Base-by-base conservation (phyloP, 2,113 vertebrate genomes). In the Chaetodon auriga region DNA sequence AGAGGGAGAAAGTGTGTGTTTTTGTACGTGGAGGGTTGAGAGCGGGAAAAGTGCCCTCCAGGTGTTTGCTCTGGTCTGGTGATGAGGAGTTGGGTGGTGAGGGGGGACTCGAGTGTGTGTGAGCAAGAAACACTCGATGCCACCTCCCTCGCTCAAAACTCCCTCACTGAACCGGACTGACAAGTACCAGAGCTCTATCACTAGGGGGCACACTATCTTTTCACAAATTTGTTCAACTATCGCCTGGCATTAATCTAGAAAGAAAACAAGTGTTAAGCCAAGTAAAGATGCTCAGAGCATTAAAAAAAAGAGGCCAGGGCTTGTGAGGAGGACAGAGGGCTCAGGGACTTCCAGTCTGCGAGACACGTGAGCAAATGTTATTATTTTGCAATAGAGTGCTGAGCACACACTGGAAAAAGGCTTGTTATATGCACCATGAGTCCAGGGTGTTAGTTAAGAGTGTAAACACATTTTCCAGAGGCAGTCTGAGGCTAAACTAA, bases 11-110 rank as follows among this genome's bases (percentile, higher is more conserved):
- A 51, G 61, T 78, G 68, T 12, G 61, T 53, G 68, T 75, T 71
- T 84, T 82, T 83, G 7, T 53, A 30, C 49, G 62, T 48, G 72
- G 11, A 69, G 85, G 58, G 88, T 51, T 86, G 64, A 90, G 84
- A 81, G 65, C 19, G 0, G 54, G 79, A 25, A 46, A 36, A 81
- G 61, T 10, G 55, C 71, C 80, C 73, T 82, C 78, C 83, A 87
- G 90, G 88, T 90, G 87, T 87, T 89, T 89, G 68, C 80, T 79
- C 63, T 74, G 82, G 89, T 78, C 82, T 73, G 38, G 49, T 75
- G 45, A 80, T 75, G 81, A 75, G 66, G 74, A 38, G 69, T 68
- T 58, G 13, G 64, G 62, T 58, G 62, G 49, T 25, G 74, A 54
- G 43, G 55, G 46, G 25, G 30, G 19, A 45, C 36, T 23, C 35